Base-by-base conservation (phyloP, 2,797 vertebrate genomes). In the Myotis myotis region DNA sequence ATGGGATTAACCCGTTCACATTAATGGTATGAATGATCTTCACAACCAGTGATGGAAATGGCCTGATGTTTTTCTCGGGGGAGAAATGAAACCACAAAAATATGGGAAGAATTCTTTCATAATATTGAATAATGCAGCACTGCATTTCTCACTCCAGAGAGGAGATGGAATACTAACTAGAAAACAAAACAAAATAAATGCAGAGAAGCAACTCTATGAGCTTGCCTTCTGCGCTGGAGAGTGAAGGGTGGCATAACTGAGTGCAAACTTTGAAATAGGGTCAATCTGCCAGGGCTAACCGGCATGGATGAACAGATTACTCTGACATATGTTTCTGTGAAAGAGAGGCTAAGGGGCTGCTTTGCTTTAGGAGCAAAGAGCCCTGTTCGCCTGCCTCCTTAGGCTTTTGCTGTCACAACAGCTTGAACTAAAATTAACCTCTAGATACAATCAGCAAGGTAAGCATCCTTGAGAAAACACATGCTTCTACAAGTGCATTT, bases 21-120 rank as follows among this genome's bases (percentile, higher is more conserved):
- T 82, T 96, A 94, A 22, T 93, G 91, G 64, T 57, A 2, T 49
- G 49, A 88, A 79, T 79, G 22, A 62, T 84, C 89, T 97, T 95
- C 36, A 49, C 60, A 95, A 55, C 53, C 68, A 78, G 0, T 91
- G 74, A 30, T 95, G 89, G 82, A 96, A 88, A 87, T 95, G 81
- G 83, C n/a, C n/a, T 91, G 57, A 66, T 70, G 28, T 19, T 94
- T 97, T 87, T 51, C 80, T 95, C 55, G 64, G 51, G 64, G 91
- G 76, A n/a, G 36, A 93, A 62, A 80, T 94, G n/a, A 95, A 97
- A 96, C 83, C 86, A 89, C 47, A 92, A 94, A 95, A 97, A 95
- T 93, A 84, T 79, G 80, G 96, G 94, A 97, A 22, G 87, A 95
- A 90, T 96, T 96, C 41, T 96, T 96, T 95, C 33, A 89, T 84